Conservation (phyloP, 92 coral and sea anemone species). For the Heliopora coerulea region DNA sequence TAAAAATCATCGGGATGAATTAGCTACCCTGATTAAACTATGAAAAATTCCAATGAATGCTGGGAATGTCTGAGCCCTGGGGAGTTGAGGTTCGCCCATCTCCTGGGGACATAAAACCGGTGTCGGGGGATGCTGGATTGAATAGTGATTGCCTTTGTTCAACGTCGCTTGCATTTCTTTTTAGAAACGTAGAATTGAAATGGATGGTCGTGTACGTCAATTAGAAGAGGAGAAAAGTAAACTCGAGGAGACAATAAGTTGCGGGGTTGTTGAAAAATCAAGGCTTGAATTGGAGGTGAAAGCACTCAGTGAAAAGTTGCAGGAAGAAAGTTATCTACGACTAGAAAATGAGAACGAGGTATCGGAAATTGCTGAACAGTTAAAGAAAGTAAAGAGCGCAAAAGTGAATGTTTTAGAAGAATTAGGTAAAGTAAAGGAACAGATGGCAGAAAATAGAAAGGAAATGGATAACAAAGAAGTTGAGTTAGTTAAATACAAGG, state of each 20-base stretch:
- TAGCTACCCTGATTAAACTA: no score
- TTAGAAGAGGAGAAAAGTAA: constrained; percentile 50
- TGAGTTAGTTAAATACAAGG: constrained; percentile 26
- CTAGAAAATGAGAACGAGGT: constrained; percentile 45
- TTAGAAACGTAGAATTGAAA: constrained; percentile 32
- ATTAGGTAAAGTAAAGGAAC: constrained; percentile 13
- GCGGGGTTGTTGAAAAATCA: constrained; percentile 7
- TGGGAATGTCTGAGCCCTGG: no score
- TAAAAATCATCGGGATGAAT: no score
- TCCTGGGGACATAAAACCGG: no score
- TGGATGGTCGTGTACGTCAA: constrained; percentile 50
- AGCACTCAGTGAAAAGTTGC: constrained; percentile 46
- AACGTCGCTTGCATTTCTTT: no score
- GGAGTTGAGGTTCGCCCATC: no score
- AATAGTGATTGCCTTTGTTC: no score
- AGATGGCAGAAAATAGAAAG: constrained; percentile 15
- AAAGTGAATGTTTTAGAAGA: constrained; percentile 19
- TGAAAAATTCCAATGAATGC: no score
- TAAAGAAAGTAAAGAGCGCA: constrained; percentile 18
- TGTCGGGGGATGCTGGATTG: no score
- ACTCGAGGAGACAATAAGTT: constrained; percentile 31
- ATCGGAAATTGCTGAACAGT: constrained; percentile 36
- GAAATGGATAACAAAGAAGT: background rate
- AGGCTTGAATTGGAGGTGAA: constrained; percentile 35
- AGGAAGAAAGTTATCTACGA: constrained; percentile 51